Conservation (phyloP, 2,888 invertebrate species). For the Drosophila cognata region DNA sequence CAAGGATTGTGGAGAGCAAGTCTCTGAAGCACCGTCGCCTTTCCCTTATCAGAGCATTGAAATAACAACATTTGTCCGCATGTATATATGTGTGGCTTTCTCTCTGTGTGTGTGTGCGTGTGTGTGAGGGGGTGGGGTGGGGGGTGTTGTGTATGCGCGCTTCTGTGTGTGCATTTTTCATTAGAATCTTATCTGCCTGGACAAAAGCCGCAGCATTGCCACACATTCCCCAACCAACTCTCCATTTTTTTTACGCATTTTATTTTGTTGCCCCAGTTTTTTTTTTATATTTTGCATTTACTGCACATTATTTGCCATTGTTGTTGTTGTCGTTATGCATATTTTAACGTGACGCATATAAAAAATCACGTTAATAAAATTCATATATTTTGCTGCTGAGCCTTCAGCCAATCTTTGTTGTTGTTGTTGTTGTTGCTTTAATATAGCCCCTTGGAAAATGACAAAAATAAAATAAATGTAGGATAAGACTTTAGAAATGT, state of each 20-base stretch:
- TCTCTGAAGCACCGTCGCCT: not conserved
- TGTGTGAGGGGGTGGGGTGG: not conserved
- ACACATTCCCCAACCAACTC: constrained; percentile 7
- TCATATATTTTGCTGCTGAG: constrained; percentile 29
- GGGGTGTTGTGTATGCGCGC: not conserved
- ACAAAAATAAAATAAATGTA: not conserved
- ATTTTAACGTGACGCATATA: constrained; percentile 38
- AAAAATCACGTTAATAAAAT: constrained; percentile 47
- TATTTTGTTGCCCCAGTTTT: constrained; percentile 20
- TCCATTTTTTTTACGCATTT: constrained; percentile 17
- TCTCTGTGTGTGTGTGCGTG: not conserved
- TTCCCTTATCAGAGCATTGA: not conserved
- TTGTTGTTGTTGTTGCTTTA: constrained; percentile 1
- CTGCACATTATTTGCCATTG: constrained; percentile 21
- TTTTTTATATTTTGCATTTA: constrained; percentile 33
- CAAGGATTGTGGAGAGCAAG: not conserved
- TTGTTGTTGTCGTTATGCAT: constrained; percentile 25
- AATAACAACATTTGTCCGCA: constrained; percentile 4
- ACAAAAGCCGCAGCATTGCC: constrained; percentile 30
- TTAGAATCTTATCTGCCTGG: constrained; percentile 44
- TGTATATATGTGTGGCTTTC: not conserved
- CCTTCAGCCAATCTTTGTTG: constrained; percentile 1
- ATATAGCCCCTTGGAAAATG: not conserved
- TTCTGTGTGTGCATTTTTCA: constrained; percentile 35
- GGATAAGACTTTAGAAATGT: not conserved